A percentile compares a stretch with the other conserved stretches of the same genome.
These are phyloP conservation scores for Matsumyia berberina DNA, from an alignment of 2,888 invertebrate genomes.

Conservation along the genomic window DNA sequence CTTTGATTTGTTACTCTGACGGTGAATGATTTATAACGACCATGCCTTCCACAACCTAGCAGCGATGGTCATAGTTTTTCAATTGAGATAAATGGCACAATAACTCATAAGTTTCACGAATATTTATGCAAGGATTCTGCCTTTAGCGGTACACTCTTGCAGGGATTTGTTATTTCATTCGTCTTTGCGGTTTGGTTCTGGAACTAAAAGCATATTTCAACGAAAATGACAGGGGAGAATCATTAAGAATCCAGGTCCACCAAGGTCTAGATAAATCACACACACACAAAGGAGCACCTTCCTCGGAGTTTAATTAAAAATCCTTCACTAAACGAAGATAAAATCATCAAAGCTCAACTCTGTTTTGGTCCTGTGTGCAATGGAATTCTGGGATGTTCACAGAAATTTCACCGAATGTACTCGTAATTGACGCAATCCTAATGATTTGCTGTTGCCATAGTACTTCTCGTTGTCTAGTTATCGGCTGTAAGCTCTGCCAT, in stretches of 20 bases:
- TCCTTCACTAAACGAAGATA: background rate
- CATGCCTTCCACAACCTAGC: no score
- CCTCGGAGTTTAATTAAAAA: slow-evolving; percentile 43
- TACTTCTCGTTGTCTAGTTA: slow-evolving; percentile 1
- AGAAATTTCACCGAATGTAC: slow-evolving; percentile 9
- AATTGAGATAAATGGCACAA: slow-evolving; percentile 37
- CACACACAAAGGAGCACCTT: slow-evolving; percentile 4
- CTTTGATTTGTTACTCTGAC: slow-evolving; percentile 2
- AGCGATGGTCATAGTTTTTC: slow-evolving; percentile 11
- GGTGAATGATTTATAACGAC: background rate
- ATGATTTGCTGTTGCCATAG: slow-evolving; percentile 23
- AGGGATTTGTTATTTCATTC: slow-evolving; percentile 22
- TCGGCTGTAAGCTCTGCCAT: slow-evolving; percentile 20
- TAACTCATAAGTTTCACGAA: slow-evolving; percentile 30
- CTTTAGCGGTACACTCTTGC: background rate
- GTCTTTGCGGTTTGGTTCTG: background rate
- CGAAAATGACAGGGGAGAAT: slow-evolving; percentile 20
- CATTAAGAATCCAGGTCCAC: background rate
- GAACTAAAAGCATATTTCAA: slow-evolving; percentile 32
- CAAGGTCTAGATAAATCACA: background rate
- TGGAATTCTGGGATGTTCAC: background rate
- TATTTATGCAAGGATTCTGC: slow-evolving; percentile 16
- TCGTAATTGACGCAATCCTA: slow-evolving; percentile 32
- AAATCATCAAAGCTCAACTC: slow-evolving; percentile 24
- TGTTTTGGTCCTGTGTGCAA: slow-evolving; percentile 3